A percentile compares a stretch with the other conserved stretches of the same genome.
Evolutionary conservation across 2,797 vertebrate species (phyloP).

Genomic region (Sebastes hopkinsi): DNA sequence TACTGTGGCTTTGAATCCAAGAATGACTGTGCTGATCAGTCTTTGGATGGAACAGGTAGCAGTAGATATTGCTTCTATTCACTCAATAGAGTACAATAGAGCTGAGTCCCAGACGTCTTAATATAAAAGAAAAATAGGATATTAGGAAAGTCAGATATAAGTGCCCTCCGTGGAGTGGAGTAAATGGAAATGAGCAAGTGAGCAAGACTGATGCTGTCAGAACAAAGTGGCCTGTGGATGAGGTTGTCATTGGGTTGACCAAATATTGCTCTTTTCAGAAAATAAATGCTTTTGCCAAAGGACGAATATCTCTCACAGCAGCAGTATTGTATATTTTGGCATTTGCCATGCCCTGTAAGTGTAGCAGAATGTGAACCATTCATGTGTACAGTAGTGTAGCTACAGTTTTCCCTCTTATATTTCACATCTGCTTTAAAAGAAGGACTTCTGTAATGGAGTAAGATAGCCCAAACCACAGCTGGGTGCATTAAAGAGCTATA

Average conservation of each 20-base stretch:
- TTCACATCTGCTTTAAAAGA: not conserved
- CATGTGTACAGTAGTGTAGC: not conserved
- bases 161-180: not conserved
- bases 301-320: not conserved
- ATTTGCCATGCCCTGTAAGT: not conserved
- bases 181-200: constrained; percentile 26
- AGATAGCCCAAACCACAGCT: not conserved
- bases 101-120: not conserved
- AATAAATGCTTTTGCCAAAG: not conserved
- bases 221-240: constrained; percentile 10
- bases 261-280: not conserved
- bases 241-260: constrained; percentile 17
- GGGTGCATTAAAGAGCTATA: not conserved
- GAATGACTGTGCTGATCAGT: constrained; percentile 9
- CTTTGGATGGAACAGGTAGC: not conserved
- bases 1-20: constrained; percentile 33
- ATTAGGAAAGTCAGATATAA: not conserved
- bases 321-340: not conserved
- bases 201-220: constrained; percentile 21
- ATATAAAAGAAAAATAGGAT: constrained; percentile 23
- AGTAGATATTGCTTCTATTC: constrained; percentile 6
- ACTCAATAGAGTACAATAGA: not conserved
- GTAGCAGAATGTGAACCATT: not conserved
- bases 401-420: not conserved
- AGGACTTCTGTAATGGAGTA: not conserved